Percentiles rank a stretch among this genome's conserved stretches.
These are phyloP conservation scores for Trissolcus basalis DNA, from an alignment of 1,140 invertebrate species.

Conservation along the genomic window DNA sequence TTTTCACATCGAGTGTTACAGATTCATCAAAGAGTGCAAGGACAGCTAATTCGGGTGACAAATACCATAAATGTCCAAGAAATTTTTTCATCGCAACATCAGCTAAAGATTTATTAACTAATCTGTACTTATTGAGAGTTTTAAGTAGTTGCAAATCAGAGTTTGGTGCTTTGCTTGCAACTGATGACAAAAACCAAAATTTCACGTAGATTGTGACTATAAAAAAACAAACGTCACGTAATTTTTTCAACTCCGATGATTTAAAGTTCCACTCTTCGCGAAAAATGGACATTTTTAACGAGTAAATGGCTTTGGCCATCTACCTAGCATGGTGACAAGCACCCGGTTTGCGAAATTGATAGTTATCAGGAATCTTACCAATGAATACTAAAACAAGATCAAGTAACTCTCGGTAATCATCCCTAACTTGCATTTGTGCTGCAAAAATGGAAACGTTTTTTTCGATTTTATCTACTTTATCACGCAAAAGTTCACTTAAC, in stretches of 20 bases:
- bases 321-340: conserved; percentile 65
- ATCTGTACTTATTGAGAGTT: conserved; percentile 35
- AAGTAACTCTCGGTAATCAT: conserved; percentile 62
- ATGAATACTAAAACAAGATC: conserved; percentile 58
- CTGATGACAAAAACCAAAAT: conserved; percentile 46
- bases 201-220: conserved; percentile 37
- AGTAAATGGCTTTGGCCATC: conserved; percentile 62
- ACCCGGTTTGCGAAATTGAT: conserved; percentile 41
- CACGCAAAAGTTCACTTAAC: conserved; percentile 49
- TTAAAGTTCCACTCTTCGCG: conserved; percentile 51
- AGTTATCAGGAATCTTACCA: conserved; percentile 44
- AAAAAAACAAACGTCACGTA: conserved; percentile 57
- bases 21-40: conserved; percentile 39
- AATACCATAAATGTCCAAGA: not conserved
- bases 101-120: conserved; percentile 31
- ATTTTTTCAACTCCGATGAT: conserved; percentile 25
- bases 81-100: conserved; percentile 20
- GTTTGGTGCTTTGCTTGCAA: conserved; percentile 44
- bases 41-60: not conserved
- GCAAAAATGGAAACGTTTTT: conserved; percentile 43
- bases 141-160: conserved; percentile 54
- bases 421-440: conserved; percentile 42
- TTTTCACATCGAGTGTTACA: conserved; percentile 33
- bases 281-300: conserved; percentile 65
- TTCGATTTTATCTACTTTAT: conserved; percentile 22